phyloP scores from a whole-genome alignment of 1,140 invertebrate genomes.

The Bacillus rossius region DNA sequence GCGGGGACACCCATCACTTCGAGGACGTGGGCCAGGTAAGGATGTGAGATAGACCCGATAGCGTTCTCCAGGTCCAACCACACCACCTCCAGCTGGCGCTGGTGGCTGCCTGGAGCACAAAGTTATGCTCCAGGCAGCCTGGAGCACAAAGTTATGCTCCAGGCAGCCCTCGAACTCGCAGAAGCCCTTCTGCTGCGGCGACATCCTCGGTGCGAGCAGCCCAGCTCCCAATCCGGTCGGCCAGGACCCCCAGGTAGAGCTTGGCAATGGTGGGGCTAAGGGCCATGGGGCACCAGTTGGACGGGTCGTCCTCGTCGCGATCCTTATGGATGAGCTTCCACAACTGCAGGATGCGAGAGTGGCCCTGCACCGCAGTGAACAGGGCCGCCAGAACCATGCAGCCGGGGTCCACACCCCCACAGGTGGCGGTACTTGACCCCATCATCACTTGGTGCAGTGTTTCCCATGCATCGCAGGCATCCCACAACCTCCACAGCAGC shows the following conservation, averaged over 20 bases:
- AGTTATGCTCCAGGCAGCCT: too few species aligned
- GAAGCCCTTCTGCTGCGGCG: too few species aligned
- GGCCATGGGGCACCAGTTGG: slow-evolving; percentile 36
- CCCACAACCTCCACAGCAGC: too few species aligned
- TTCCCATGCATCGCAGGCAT: slow-evolving; percentile 28
- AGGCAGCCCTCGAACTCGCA: too few species aligned
- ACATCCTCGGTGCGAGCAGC: neutral
- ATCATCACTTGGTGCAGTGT: too few species aligned
- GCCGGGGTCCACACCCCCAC: slow-evolving; percentile 12
- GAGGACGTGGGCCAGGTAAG: neutral
- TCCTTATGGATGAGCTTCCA: slow-evolving; percentile 37
- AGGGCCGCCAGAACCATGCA: slow-evolving; percentile 15
- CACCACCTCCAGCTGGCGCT: slow-evolving; percentile 6
- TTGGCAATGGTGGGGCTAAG: slow-evolving; percentile 31
- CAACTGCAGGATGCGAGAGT: slow-evolving; percentile 4
- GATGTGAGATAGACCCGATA: neutral
- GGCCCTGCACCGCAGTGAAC: slow-evolving; percentile 15
- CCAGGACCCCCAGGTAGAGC: slow-evolving; percentile 29
- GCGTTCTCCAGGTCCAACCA: too few species aligned
- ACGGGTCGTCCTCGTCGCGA: slow-evolving; percentile 20
- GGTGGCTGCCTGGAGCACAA: neutral
- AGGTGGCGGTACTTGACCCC: slow-evolving; percentile 18
- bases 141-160: too few species aligned
- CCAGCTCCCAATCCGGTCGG: slow-evolving; percentile 15
- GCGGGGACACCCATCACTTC: neutral